These are phyloP conservation scores for Semicossyphus pulcher DNA, from an alignment of 2,113 vertebrate species.

Conservation along the genomic window DNA sequence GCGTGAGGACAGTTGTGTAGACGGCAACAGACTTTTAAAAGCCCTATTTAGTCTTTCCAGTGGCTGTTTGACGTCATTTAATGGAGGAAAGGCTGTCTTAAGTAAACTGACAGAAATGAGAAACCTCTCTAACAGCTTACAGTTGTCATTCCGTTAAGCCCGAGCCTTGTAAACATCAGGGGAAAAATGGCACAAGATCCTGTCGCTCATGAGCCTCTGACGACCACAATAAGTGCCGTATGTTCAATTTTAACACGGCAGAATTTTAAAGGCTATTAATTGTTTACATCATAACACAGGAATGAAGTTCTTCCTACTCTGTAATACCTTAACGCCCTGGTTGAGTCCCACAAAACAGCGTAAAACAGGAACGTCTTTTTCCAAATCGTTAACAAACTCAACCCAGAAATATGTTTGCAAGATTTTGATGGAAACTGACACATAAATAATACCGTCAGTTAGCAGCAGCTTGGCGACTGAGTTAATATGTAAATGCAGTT, in stretches of 20 bases:
- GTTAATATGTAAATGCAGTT: slow-evolving; percentile 39
- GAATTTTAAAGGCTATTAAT: slow-evolving; percentile 18
- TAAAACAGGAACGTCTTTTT: too few species aligned
- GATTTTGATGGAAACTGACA: slow-evolving; percentile 64
- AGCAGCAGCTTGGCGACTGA: slow-evolving; percentile 41
- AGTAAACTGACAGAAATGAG: slow-evolving; percentile 79
- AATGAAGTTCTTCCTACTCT: slow-evolving; percentile 22
- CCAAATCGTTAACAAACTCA: too few species aligned
- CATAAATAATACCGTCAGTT: slow-evolving; percentile 55
- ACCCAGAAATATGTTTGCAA: slow-evolving; percentile 46
- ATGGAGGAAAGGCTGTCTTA: slow-evolving; percentile 73
- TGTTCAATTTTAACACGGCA: slow-evolving; percentile 13
- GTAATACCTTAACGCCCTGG: background rate
- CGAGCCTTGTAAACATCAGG: slow-evolving; percentile 67
- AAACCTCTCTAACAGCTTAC: slow-evolving; percentile 74
- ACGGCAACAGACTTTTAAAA: slow-evolving; percentile 64
- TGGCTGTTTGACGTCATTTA: slow-evolving; percentile 78
- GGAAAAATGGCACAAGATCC: slow-evolving; percentile 47
- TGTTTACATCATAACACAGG: slow-evolving; percentile 15
- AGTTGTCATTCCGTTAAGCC: slow-evolving; percentile 76
- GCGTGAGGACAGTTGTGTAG: slow-evolving; percentile 64
- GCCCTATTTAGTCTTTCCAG: slow-evolving; percentile 76
- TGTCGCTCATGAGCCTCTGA: slow-evolving; percentile 18
- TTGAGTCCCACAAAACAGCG: too few species aligned
- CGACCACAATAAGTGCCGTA: slow-evolving; percentile 31